Conservation (phyloP, 2,113 vertebrate genomes). For the Lycaon pictus region DNA sequence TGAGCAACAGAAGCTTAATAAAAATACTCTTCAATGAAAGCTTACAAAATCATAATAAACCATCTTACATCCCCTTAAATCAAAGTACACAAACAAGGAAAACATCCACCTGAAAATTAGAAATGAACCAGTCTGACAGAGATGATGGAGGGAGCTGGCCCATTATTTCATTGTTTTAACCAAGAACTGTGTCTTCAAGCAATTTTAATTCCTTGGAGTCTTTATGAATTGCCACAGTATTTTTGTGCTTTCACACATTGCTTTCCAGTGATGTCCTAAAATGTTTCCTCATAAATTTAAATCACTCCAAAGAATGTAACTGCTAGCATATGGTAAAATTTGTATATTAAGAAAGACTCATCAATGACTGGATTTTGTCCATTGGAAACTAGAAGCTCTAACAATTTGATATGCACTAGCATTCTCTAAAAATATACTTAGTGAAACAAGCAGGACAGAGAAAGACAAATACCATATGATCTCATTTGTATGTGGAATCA, state of each 20-base stretch:
- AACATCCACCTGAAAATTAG: background rate
- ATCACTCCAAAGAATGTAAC: conserved; percentile 52
- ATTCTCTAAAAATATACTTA: background rate
- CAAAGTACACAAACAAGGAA: background rate
- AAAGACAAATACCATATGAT: background rate
- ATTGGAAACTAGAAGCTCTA: background rate
- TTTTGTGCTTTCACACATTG: conserved; percentile 7
- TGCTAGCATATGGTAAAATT: conserved; percentile 37
- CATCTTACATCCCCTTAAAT: background rate
- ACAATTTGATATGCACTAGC: background rate
- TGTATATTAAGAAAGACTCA: background rate
- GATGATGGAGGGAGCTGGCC: background rate
- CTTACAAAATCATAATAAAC: background rate
- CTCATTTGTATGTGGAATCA: background rate
- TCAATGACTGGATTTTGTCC: conserved; percentile 6
- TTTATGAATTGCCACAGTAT: conserved; percentile 18
- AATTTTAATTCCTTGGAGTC: conserved; percentile 31
- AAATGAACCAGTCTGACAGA: background rate
- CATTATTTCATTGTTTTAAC: background rate
- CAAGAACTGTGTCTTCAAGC: background rate
- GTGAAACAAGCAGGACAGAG: background rate
- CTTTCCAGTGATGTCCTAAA: conserved; percentile 22
- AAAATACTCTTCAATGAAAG: background rate
- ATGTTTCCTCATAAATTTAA: conserved; percentile 35
- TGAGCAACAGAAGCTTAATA: background rate